These are phyloP conservation scores for Liodrosophila aerea DNA, from an alignment of 2,888 invertebrate genomes.

Conservation along the genomic window DNA sequence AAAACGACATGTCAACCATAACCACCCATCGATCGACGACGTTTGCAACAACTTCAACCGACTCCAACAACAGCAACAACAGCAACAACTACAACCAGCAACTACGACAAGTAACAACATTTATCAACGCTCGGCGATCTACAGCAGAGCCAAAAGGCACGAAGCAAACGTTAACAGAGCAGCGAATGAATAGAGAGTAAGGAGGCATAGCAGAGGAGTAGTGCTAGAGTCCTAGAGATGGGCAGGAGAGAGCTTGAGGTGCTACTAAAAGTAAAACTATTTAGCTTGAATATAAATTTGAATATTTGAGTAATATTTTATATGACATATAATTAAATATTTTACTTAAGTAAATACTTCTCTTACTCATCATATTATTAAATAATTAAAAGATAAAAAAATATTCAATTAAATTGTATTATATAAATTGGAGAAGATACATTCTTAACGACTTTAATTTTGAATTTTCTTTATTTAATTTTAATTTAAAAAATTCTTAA, in stretches of 20 bases:
- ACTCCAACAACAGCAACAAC: constrained; percentile 28
- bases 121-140: constrained; percentile 77
- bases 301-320: too few relatives aligned
- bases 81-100: constrained; percentile 48
- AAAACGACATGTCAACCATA: constrained; percentile 77
- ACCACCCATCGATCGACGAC: constrained; percentile 78
- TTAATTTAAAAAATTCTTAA: too few relatives aligned
- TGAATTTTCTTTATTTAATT: too few relatives aligned
- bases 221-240: constrained; percentile 6
- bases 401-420: too few relatives aligned
- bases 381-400: too few relatives aligned
- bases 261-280: too few relatives aligned
- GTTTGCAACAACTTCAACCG: constrained; percentile 33
- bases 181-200: constrained; percentile 1
- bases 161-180: constrained; percentile 36
- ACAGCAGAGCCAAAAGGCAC: constrained; percentile 67
- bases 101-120: constrained; percentile 75
- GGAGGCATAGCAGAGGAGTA: neutral
- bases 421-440: too few relatives aligned
- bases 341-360: too few relatives aligned
- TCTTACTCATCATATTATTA: too few relatives aligned
- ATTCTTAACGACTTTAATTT: too few relatives aligned
- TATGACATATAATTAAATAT: too few relatives aligned
- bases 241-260: neutral
- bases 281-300: too few relatives aligned